phyloP scores from a whole-genome alignment of 2,797 vertebrate genomes.

The Borostomias antarcticus region DNA sequence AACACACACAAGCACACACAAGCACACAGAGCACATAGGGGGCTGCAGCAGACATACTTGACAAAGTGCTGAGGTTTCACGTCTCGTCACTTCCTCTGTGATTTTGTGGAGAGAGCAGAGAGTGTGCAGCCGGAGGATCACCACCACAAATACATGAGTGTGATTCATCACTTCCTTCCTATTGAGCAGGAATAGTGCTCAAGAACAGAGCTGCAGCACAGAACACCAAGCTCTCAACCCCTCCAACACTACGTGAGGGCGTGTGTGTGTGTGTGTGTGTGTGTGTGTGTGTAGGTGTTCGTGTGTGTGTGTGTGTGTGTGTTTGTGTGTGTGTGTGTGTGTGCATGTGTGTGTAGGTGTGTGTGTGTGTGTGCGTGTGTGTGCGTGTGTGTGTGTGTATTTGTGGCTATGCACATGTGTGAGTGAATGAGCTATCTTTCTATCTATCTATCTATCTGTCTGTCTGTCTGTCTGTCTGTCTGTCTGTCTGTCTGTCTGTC shows the following conservation, averaged over 20 bases:
- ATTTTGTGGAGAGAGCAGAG: conserved; percentile 56
- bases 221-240: conserved; percentile 36
- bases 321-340: conserved; percentile 4
- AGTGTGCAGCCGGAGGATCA: conserved; percentile 60
- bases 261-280: background rate
- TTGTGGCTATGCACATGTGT: too few relatives aligned
- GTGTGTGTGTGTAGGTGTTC: background rate
- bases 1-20: too few relatives aligned
- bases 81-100: conserved; percentile 65
- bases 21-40: conserved; percentile 39
- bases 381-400: too few relatives aligned
- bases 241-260: background rate
- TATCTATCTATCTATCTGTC: too few relatives aligned
- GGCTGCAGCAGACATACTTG: conserved; percentile 48
- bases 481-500: too few relatives aligned
- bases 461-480: conserved; percentile 15
- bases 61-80: conserved; percentile 63
- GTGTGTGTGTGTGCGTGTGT: background rate
- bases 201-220: conserved; percentile 49
- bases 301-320: conserved; percentile 5
- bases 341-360: background rate
- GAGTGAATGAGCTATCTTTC: too few relatives aligned
- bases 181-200: conserved; percentile 56
- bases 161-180: conserved; percentile 78
- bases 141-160: conserved; percentile 67